Percentiles rank a stretch among this genome's conserved stretches.
These are phyloP conservation scores for Sus scrofa DNA, from an alignment of 2,113 vertebrate genomes.

Conservation along the genomic window T2T-Sscrofa CM000826.6:25676001-25676500, in stretches of 20 bases:
- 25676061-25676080: neutral
- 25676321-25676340: neutral
- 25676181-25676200: neutral
- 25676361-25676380: neutral
- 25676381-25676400: neutral
- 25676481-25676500: too few relatives aligned
- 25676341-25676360: neutral
- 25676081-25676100: neutral
- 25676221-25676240: rapidly evolving
- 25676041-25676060: neutral
- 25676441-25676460: neutral
- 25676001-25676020: neutral
- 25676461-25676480: too few relatives aligned
- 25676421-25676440: neutral
- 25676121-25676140: neutral
- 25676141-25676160: neutral
- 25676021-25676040: neutral
- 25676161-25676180: neutral
- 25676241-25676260: neutral
- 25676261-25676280: neutral
- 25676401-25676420: neutral
- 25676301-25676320: neutral
- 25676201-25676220: neutral
- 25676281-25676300: neutral
- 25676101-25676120: neutral